These are phyloP conservation scores for Gastrophysa polygoni DNA, from an alignment of 2,888 invertebrate genomes.

Conservation along the genomic window DNA sequence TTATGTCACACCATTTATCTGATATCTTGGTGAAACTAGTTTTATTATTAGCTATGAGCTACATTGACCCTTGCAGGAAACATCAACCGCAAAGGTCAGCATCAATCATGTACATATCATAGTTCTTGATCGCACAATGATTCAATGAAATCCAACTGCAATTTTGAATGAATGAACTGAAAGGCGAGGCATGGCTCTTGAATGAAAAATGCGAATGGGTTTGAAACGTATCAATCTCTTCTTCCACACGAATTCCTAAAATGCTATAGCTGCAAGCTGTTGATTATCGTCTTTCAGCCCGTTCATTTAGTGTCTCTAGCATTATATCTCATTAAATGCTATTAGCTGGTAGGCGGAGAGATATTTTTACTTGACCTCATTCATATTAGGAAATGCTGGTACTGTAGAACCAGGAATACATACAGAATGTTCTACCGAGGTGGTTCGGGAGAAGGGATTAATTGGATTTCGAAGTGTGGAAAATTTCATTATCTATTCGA, in stretches of 20 bases:
- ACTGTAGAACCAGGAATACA: not conserved
- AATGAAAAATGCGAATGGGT: not conserved
- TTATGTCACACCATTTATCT: too few relatives aligned
- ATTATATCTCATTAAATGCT: conserved; percentile 23
- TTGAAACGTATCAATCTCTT: not conserved
- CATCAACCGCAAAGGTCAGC: not conserved
- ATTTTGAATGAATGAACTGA: not conserved
- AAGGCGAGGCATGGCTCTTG: not conserved
- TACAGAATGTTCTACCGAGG: not conserved
- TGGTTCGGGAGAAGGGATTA: not conserved
- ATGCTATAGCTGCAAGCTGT: not conserved
- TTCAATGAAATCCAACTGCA: not conserved
- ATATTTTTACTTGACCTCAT: conserved; percentile 20
- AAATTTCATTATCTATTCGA: not conserved
- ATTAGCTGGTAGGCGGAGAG: conserved; percentile 17
- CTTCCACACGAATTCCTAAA: not conserved
- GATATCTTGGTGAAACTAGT: too few relatives aligned
- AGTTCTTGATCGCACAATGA: too few relatives aligned
- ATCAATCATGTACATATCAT: not conserved
- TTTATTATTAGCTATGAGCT: not conserved
- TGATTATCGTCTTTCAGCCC: not conserved
- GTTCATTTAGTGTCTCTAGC: conserved; percentile 6
- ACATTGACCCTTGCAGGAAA: not conserved
- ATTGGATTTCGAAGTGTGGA: conserved; percentile 12
- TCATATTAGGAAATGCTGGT: not conserved